Conservation (phyloP, 2,888 invertebrate genomes). For the Bembecia ichneumoniformis region DNA sequence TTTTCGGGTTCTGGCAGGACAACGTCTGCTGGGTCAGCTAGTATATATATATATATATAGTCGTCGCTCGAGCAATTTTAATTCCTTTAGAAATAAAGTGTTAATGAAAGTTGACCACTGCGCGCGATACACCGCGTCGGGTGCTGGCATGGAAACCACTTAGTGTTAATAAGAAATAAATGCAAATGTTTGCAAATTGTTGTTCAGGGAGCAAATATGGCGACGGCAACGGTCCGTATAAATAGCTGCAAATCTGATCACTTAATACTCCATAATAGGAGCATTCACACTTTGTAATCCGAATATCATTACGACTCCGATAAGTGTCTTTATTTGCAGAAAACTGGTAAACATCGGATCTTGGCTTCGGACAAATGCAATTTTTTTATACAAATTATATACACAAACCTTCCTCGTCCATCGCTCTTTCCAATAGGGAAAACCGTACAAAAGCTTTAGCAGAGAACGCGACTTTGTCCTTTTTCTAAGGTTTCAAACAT, state of each 20-base stretch:
- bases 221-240: background rate
- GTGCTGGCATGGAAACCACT: background rate
- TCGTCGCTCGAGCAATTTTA: too few relatives aligned
- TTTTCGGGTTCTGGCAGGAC: too few relatives aligned
- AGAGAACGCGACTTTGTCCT: too few relatives aligned
- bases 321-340: background rate
- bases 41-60: too few relatives aligned
- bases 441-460: too few relatives aligned
- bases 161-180: background rate
- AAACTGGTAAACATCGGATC: too few relatives aligned
- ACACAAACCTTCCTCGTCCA: too few relatives aligned
- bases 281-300: background rate
- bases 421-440: too few relatives aligned
- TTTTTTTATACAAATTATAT: too few relatives aligned
- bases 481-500: too few relatives aligned
- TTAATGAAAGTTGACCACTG: background rate
- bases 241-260: background rate
- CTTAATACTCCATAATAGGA: background rate
- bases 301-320: background rate
- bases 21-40: too few relatives aligned
- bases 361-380: too few relatives aligned
- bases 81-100: background rate
- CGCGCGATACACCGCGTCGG: background rate
- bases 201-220: background rate
- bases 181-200: conserved; percentile 1